Evolutionary conservation across 2,797 vertebrate species (phyloP).

Genomic region (Glossophaga mutica): DNA sequence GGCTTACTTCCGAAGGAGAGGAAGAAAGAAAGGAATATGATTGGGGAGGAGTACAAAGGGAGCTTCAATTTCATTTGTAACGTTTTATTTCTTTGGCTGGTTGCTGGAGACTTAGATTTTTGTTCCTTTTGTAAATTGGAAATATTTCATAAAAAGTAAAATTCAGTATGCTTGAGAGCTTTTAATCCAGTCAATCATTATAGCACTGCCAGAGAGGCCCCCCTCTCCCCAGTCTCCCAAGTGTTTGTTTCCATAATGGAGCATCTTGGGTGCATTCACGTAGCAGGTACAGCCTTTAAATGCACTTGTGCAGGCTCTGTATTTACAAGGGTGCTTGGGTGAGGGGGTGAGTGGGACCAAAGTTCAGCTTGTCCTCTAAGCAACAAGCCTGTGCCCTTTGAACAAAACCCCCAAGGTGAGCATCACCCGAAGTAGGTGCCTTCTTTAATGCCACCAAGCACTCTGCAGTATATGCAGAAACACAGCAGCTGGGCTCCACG

Average conservation of each 20-base stretch:
- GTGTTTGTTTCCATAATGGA: background rate
- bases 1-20: background rate
- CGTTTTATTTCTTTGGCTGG: background rate
- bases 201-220: background rate
- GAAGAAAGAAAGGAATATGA: background rate
- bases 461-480: background rate
- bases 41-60: background rate
- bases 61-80: background rate
- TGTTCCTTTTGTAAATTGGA: background rate
- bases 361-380: background rate
- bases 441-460: background rate
- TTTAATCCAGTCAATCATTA: background rate
- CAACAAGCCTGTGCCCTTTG: background rate
- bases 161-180: background rate
- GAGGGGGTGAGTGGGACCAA: background rate
- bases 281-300: background rate
- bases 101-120: background rate
- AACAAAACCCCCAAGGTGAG: background rate
- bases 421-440: background rate
- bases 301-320: background rate
- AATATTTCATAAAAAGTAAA: background rate
- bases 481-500: rapidly evolving
- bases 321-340: background rate
- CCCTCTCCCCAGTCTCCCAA: background rate
- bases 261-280: background rate